Evolutionary conservation across 2,888 invertebrate genomes (phyloP).

Genomic region (Pheosia tremula): DNA sequence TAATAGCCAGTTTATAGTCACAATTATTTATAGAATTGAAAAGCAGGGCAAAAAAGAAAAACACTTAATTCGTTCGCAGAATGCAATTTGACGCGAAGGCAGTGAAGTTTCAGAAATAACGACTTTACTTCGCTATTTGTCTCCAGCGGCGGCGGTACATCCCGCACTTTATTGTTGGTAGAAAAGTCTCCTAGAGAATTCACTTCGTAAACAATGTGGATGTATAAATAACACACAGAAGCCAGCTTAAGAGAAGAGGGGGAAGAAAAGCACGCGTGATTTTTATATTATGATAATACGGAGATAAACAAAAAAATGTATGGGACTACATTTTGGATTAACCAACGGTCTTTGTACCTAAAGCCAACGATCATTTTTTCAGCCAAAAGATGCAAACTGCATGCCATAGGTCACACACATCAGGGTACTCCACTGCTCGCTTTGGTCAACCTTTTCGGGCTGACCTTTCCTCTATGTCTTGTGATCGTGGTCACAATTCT

Average conservation of each 20-base stretch:
- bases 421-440: no score
- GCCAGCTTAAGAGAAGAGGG: slow-evolving; percentile 9
- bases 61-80: slow-evolving; percentile 40
- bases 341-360: no score
- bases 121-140: slow-evolving; percentile 43
- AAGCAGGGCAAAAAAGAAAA: slow-evolving; percentile 8
- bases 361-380: no score
- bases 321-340: no score
- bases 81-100: slow-evolving; percentile 49
- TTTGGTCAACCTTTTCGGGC: no score
- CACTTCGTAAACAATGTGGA: slow-evolving; percentile 40
- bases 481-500: no score
- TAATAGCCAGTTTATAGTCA: no score
- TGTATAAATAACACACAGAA: slow-evolving; percentile 30
- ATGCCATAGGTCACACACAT: no score
- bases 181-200: slow-evolving; percentile 47
- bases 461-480: no score
- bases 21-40: no score
- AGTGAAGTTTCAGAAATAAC: slow-evolving; percentile 48
- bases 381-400: no score
- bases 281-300: not conserved
- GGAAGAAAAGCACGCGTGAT: not conserved
- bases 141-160: slow-evolving; percentile 48
- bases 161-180: slow-evolving; percentile 53
- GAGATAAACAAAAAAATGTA: no score